These are phyloP conservation scores for Platyscapa corneri DNA, from an alignment of 1,140 invertebrate species.

Conservation along the genomic window DNA sequence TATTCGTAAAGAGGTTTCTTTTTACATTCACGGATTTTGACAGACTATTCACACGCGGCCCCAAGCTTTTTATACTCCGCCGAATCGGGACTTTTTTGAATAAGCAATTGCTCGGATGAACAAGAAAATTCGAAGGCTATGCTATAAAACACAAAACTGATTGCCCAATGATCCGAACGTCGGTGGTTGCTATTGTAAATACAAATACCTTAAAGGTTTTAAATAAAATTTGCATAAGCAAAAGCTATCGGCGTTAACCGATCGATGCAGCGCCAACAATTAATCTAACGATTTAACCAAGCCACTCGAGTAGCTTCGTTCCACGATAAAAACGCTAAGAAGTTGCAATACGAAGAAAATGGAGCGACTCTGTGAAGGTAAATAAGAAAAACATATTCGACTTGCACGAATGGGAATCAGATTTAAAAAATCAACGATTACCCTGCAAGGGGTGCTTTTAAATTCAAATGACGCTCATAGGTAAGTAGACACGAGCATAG, in stretches of 20 bases:
- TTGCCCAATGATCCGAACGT: too few species aligned
- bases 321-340: too few species aligned
- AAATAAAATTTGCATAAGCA: not conserved
- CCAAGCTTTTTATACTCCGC: not conserved
- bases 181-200: not conserved
- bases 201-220: not conserved
- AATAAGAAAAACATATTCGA: not conserved
- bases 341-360: not conserved
- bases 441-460: not conserved
- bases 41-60: not conserved
- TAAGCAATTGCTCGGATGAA: not conserved
- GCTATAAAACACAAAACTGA: not conserved
- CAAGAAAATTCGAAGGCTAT: not conserved
- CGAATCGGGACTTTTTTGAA: not conserved
- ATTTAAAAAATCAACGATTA: not conserved
- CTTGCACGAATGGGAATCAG: not conserved
- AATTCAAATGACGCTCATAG: not conserved
- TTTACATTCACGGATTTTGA: slow-evolving; percentile 34
- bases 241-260: not conserved
- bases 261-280: not conserved
- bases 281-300: not conserved
- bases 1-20: slow-evolving; percentile 22
- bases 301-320: not conserved
- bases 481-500: not conserved
- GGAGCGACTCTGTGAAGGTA: not conserved